These are phyloP conservation scores for Cavia aperea DNA, from an alignment of 2,113 vertebrate genomes.

Conservation along the genomic window DNA sequence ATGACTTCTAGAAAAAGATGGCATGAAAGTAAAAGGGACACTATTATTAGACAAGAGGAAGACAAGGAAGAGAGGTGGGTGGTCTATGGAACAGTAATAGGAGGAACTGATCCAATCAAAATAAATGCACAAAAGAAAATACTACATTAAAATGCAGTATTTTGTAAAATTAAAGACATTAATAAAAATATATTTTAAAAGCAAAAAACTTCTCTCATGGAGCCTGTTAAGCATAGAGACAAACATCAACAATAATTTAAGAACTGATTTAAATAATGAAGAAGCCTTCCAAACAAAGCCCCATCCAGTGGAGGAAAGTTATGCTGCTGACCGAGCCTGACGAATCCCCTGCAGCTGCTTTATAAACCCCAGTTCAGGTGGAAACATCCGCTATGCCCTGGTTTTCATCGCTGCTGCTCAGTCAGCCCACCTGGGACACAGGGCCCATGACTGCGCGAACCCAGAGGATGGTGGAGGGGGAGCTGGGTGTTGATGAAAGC, in stretches of 20 bases:
- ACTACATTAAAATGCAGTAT: not conserved
- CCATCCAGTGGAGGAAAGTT: not conserved
- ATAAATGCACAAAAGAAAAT: not conserved
- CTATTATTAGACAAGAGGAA: not conserved
- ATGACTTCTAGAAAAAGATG: not conserved
- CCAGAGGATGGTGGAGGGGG: not conserved
- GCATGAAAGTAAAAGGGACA: not conserved
- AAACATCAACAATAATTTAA: not conserved
- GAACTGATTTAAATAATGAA: not conserved
- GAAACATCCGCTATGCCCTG: not conserved
- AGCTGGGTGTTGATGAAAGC: not conserved
- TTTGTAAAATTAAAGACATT: not conserved
- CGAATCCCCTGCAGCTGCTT: not conserved
- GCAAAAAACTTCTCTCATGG: not conserved
- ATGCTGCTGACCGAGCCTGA: not conserved
- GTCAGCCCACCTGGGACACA: not conserved
- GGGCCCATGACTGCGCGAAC: not conserved
- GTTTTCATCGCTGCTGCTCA: not conserved
- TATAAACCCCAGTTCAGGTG: not conserved
- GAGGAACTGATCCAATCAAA: not conserved
- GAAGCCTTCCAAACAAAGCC: slow-evolving; percentile 8
- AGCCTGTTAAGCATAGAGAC: not conserved
- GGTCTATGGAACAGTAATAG: not conserved
- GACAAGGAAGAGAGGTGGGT: not conserved
- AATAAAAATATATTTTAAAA: not conserved